These are phyloP conservation scores for Bubo blakistoni DNA, from an alignment of 2,113 vertebrate species.

Conservation along the genomic window DNA sequence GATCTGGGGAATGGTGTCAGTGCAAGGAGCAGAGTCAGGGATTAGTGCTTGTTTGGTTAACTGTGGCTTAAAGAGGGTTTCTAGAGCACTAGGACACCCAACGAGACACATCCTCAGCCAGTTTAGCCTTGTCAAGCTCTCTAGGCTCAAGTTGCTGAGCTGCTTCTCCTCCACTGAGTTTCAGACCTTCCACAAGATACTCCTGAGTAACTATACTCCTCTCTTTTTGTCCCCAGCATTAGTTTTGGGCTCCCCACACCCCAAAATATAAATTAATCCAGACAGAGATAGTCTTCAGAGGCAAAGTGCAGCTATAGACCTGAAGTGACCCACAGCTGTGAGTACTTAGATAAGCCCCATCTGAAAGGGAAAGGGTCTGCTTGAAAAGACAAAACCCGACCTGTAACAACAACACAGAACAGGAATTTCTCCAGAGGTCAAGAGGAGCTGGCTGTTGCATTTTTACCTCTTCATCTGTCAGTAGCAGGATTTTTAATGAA, in stretches of 20 bases:
- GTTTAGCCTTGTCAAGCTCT: not conserved
- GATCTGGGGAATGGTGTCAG: not conserved
- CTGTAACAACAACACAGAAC: not conserved
- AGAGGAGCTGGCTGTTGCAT: not conserved
- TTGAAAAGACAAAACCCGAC: not conserved
- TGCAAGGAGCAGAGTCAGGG: not conserved
- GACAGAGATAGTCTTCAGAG: not conserved
- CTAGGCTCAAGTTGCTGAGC: not conserved
- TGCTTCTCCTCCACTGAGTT: not conserved
- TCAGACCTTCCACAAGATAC: not conserved
- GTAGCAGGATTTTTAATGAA: not conserved
- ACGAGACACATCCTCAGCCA: not conserved
- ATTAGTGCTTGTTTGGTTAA: not conserved
- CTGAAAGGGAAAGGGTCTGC: not conserved
- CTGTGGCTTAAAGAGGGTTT: not conserved
- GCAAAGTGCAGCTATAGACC: not conserved
- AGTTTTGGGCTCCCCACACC: not conserved
- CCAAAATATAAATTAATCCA: not conserved
- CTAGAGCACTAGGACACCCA: not conserved
- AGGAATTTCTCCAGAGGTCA: not conserved
- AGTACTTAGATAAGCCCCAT: not conserved
- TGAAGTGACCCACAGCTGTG: not conserved
- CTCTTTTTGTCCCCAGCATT: not conserved
- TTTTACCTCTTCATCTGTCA: not conserved
- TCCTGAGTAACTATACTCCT: not conserved